Base-by-base conservation (phyloP, 2,113 vertebrate genomes). In the Notechis scutatus region DNA sequence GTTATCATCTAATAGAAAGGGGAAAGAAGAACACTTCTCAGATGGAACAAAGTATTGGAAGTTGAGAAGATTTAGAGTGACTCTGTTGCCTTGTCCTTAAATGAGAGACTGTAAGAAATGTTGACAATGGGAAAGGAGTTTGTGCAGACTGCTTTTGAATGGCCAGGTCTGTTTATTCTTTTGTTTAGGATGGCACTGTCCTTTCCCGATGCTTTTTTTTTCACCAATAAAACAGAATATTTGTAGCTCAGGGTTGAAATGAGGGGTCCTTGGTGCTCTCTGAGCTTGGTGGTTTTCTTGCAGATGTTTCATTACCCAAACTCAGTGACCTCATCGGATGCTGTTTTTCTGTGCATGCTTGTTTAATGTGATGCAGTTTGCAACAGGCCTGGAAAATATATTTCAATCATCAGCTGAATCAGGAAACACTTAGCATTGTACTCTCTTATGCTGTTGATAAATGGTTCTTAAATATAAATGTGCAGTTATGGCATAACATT, bases 41-140 rank as follows among this genome's bases (percentile, higher is more conserved):
- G 26, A 64, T 85, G 57, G 69, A 92, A 91, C 93, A 91, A 90
- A 47, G 50, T 90, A 34, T 18, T 87, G 87, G 91, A 87, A 91
- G 90, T 1, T 85, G 61, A n/a, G 81, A 89, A 85, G 61, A 57
- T 12, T 61, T 85, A 21, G 11, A 87, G 56, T 55, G 91, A 39
- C 54, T 20, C 26, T 15, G 4, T 26, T 3, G 42, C 74, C 10
- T 0, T 50, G 87, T 61, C 29, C 34, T 59, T 0, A 9, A 3
- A 91, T 59, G 90, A 29, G 18, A 85, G 88, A 3, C 4, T 42
- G 39, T 3, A 91, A 57, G 57, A 8, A 12, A 14, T 55, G 3
- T 23, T 42, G 20, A 4, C 5, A 50, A 1, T 69, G 29, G 3
- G 5, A n/a, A 52, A 69, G 11, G 29, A 15, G 18, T 23, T 34